Conservation (phyloP, 92 coral and sea anemone genomes). For the Virgularia gustaviana region DNA sequence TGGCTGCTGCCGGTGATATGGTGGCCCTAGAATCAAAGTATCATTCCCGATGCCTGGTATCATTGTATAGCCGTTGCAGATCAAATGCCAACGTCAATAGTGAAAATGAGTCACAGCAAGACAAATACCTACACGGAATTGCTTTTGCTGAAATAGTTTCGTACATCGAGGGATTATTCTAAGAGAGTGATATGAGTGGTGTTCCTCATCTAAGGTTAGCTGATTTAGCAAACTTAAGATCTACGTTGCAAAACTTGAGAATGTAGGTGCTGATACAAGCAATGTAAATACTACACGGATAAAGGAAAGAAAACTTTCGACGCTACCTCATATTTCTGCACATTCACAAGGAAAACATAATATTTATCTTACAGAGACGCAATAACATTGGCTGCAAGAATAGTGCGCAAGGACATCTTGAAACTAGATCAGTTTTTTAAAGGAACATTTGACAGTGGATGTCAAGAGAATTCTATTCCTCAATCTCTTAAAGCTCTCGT, state of each 20-base stretch:
- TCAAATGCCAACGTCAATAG: neutral
- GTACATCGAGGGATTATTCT: conserved; percentile 47
- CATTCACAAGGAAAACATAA: conserved; percentile 44
- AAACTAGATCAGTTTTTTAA: conserved; percentile 25
- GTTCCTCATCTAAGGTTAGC: conserved; percentile 42
- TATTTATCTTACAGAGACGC: conserved; percentile 32
- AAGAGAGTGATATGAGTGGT: conserved; percentile 16
- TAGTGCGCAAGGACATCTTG: conserved; percentile 42
- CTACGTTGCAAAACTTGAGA: conserved; percentile 35
- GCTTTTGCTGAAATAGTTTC: conserved; percentile 52
- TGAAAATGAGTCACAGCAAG: conserved; percentile 23
- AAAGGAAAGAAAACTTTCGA: conserved; percentile 37
- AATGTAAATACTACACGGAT: conserved; percentile 48
- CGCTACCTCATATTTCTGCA: conserved; percentile 32
- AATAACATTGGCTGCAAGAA: conserved; percentile 35
- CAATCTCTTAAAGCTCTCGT: conserved; percentile 35
- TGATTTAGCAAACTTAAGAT: conserved; percentile 16
- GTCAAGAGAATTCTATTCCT: conserved; percentile 38
- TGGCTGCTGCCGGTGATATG: conserved; percentile 52
- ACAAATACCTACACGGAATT: conserved; percentile 32
- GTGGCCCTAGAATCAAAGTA: conserved; percentile 54
- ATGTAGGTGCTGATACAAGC: conserved; percentile 29
- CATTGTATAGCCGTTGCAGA: conserved; percentile 42
- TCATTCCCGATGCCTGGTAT: conserved; percentile 53
- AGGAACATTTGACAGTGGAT: conserved; percentile 39